Evolutionary conservation across 1,140 invertebrate species (phyloP).

Genomic region (Drosophila varians): DNA sequence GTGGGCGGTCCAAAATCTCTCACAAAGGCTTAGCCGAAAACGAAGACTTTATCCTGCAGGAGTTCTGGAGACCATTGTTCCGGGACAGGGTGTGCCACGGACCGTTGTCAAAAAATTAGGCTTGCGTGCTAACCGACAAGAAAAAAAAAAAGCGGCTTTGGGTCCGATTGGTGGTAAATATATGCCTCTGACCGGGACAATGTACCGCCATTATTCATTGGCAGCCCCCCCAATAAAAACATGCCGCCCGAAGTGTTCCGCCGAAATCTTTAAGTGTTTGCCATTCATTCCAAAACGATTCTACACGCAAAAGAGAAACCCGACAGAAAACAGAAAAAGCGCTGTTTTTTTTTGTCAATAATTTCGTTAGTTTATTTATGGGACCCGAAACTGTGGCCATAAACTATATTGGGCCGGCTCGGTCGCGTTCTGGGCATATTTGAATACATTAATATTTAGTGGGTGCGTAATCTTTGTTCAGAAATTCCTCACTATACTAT

Average conservation of each 20-base stretch:
- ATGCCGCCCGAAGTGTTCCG: slow-evolving; percentile 39
- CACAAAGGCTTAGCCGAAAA: background rate
- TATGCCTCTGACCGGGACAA: slow-evolving; percentile 47
- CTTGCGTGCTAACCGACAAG: slow-evolving; percentile 41
- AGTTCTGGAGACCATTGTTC: slow-evolving; percentile 23
- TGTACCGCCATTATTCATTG: slow-evolving; percentile 67
- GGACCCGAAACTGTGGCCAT: slow-evolving; percentile 42
- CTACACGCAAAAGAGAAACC: slow-evolving; percentile 31
- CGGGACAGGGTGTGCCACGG: slow-evolving; percentile 54
- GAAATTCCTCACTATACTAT: slow-evolving; percentile 8
- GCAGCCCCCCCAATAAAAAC: slow-evolving; percentile 23
- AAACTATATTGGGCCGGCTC: slow-evolving; percentile 60
- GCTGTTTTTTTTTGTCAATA: slow-evolving; percentile 56
- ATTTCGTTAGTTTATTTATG: slow-evolving; percentile 70
- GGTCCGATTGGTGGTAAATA: background rate
- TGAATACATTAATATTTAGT: slow-evolving; percentile 65
- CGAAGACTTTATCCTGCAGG: slow-evolving; percentile 24
- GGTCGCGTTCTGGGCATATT: slow-evolving; percentile 36
- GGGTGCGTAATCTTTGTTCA: slow-evolving; percentile 46
- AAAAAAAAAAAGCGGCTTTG: slow-evolving; percentile 5
- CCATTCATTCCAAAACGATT: slow-evolving; percentile 62
- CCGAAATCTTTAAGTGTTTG: slow-evolving; percentile 56
- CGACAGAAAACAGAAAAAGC: slow-evolving; percentile 7
- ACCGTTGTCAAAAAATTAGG: slow-evolving; percentile 57
- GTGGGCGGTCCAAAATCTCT: slow-evolving; percentile 21